These are phyloP conservation scores for Campylomormyrus numenius DNA, from an alignment of 2,113 vertebrate genomes.

Conservation along the genomic window DNA sequence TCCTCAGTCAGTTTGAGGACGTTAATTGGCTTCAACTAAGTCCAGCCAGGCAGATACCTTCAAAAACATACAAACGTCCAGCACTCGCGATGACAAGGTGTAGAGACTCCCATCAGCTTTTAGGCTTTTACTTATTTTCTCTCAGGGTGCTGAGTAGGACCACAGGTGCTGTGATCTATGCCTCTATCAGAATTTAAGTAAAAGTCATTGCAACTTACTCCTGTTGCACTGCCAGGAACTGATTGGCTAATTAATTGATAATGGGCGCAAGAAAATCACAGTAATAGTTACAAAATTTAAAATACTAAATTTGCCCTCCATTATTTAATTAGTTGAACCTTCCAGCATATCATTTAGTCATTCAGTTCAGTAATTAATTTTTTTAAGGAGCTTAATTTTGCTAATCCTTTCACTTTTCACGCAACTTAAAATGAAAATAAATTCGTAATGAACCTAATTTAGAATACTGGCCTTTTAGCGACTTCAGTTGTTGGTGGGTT, in stretches of 20 bases:
- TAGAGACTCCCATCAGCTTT: background rate
- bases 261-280: background rate
- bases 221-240: background rate
- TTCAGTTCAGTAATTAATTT: background rate
- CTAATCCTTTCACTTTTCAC: background rate
- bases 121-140: background rate
- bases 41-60: background rate
- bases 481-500: background rate
- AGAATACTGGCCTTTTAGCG: background rate
- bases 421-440: background rate
- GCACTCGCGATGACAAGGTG: background rate
- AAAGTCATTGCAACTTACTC: background rate
- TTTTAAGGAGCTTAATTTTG: background rate
- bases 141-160: background rate
- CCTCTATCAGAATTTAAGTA: background rate
- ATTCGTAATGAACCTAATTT: background rate
- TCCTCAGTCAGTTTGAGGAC: background rate
- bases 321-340: background rate
- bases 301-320: background rate
- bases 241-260: background rate
- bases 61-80: background rate
- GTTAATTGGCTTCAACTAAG: background rate
- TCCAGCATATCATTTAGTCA: background rate
- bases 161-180: background rate
- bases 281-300: background rate